Evolutionary conservation across 1,140 invertebrate species (phyloP).

Genomic region (Littorina saxatilis): DNA sequence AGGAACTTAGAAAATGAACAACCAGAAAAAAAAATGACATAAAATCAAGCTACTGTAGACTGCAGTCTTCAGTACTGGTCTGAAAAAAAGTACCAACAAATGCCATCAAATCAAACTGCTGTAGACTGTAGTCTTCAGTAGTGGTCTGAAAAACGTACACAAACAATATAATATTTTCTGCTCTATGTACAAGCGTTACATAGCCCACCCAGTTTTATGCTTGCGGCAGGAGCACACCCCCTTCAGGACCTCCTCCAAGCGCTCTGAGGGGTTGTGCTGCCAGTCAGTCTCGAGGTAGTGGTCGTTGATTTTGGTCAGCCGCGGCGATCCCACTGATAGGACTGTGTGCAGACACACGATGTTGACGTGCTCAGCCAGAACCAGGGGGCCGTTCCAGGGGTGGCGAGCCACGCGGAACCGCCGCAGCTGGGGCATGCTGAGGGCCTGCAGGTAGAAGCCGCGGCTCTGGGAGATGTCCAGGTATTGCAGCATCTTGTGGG

Average conservation of each 20-base stretch:
- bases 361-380: slow-evolving; percentile 54
- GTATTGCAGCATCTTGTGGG: slow-evolving; percentile 61
- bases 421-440: slow-evolving; percentile 63
- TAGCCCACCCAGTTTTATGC: slow-evolving; percentile 67
- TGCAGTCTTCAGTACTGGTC: too few species aligned
- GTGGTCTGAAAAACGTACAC: too few species aligned
- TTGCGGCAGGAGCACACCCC: slow-evolving; percentile 65
- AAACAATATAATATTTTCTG: too few species aligned
- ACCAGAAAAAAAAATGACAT: too few species aligned
- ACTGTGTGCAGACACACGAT: slow-evolving; percentile 68
- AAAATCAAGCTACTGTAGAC: too few species aligned
- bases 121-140: too few species aligned
- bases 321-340: slow-evolving; percentile 59
- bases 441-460: slow-evolving; percentile 65
- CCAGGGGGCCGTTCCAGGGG: slow-evolving; percentile 68
- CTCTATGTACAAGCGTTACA: slow-evolving; percentile 51
- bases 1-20: too few species aligned
- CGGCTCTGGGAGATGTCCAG: slow-evolving; percentile 70
- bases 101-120: too few species aligned
- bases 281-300: slow-evolving; percentile 64
- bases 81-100: too few species aligned
- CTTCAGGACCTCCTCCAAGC: slow-evolving; percentile 65
- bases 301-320: slow-evolving; percentile 66
- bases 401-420: slow-evolving; percentile 63
- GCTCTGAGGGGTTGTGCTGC: slow-evolving; percentile 50